These are phyloP conservation scores for Ochropleura leucogaster DNA, from an alignment of 2,888 invertebrate species.

Conservation along the genomic window DNA sequence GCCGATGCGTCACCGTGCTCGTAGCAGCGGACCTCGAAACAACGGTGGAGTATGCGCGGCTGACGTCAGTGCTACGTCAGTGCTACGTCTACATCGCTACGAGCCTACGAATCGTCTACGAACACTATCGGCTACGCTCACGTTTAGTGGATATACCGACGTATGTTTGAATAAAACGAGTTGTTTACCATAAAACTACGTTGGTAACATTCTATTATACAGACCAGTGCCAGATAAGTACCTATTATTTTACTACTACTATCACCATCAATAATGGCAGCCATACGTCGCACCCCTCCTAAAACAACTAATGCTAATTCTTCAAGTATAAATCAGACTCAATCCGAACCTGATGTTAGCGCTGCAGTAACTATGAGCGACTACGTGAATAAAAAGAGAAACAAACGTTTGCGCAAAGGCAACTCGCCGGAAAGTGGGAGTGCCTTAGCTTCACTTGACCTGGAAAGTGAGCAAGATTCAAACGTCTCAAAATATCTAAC, in stretches of 20 bases:
- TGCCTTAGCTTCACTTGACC: not conserved
- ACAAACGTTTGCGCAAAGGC: not conserved
- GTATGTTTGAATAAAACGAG: not conserved
- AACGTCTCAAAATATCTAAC: no score
- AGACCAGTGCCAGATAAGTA: no score
- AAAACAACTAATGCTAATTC: not conserved
- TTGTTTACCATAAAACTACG: not conserved
- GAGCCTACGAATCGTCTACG: conserved; percentile 3
- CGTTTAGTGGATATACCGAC: not conserved
- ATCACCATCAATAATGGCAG: conserved; percentile 5
- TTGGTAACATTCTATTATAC: no score
- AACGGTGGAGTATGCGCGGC: not conserved
- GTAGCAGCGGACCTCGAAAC: not conserved
- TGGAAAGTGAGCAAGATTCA: not conserved
- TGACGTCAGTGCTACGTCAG: not conserved
- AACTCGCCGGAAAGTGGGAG: not conserved
- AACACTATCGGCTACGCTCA: not conserved
- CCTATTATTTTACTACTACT: not conserved
- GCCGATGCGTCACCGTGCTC: no score
- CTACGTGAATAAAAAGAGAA: not conserved
- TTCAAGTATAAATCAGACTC: conserved; percentile 4
- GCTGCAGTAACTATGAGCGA: not conserved
- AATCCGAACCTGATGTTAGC: conserved; percentile 3
- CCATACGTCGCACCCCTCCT: not conserved
- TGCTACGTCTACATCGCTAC: no score